Conservation (phyloP, 2,113 vertebrate genomes). For the Cyphomyrus plagiostoma region DNA sequence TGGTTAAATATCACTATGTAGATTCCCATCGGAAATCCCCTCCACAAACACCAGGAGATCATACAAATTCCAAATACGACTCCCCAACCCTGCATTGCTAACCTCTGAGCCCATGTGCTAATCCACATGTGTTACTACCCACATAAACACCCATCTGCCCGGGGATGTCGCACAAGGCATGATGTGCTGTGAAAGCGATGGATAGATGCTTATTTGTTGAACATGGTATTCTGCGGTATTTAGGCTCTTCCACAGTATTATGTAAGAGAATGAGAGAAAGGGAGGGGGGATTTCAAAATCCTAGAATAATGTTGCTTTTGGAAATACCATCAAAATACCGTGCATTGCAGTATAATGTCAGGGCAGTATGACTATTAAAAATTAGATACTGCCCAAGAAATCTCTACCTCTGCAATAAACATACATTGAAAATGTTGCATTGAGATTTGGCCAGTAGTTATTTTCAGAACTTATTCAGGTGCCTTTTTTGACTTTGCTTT, state of each 20-base stretch:
- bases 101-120: background rate
- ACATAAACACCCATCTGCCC: background rate
- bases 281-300: background rate
- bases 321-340: background rate
- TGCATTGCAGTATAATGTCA: background rate
- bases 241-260: background rate
- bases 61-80: background rate
- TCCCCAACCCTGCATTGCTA: background rate
- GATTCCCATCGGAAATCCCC: background rate
- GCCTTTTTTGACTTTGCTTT: background rate
- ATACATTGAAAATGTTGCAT: background rate
- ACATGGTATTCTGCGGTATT: background rate
- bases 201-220: background rate
- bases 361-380: background rate
- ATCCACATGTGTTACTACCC: background rate
- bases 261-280: background rate
- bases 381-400: background rate
- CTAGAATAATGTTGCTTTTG: background rate
- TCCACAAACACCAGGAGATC: background rate
- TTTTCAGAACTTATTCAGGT: background rate
- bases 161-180: background rate
- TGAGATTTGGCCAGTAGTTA: background rate
- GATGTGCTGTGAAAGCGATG: background rate
- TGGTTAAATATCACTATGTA: background rate
- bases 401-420: background rate